Evolutionary conservation across 2,888 invertebrate genomes (phyloP).

Genomic region (Microdon myrmicae): DNA sequence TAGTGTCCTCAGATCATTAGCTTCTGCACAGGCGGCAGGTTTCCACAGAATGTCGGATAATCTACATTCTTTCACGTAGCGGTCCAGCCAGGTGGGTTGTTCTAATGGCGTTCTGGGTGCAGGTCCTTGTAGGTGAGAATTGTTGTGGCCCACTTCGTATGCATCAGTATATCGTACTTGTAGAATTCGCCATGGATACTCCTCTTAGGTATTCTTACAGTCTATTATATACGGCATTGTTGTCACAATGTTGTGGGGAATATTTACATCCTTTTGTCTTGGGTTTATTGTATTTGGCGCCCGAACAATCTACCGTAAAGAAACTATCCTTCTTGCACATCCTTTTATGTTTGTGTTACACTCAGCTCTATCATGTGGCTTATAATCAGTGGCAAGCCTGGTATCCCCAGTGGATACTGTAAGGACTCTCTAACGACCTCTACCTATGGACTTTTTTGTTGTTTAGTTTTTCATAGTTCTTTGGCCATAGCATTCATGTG

Average conservation of each 20-base stretch:
- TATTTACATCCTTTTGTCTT: slow-evolving; percentile 43
- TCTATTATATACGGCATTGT: slow-evolving; percentile 31
- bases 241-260: slow-evolving; percentile 49
- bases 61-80: background rate
- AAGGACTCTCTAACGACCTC: slow-evolving; percentile 31
- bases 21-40: slow-evolving; percentile 11
- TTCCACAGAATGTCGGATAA: background rate
- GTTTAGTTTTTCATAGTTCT: slow-evolving; percentile 5
- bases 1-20: slow-evolving; percentile 45
- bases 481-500: slow-evolving; percentile 24
- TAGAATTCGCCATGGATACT: slow-evolving; percentile 35
- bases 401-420: slow-evolving; percentile 25
- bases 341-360: background rate
- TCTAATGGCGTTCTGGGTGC: slow-evolving; percentile 3
- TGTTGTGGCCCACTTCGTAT: slow-evolving; percentile 1
- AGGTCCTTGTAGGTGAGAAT: slow-evolving; percentile 4
- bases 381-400: slow-evolving; percentile 45
- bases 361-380: slow-evolving; percentile 34
- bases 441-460: slow-evolving; percentile 11
- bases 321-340: slow-evolving; percentile 15
- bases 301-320: no score
- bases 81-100: slow-evolving; percentile 1
- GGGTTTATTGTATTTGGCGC: slow-evolving; percentile 12
- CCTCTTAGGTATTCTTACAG: slow-evolving; percentile 26
- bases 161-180: no score